phyloP scores from a whole-genome alignment of 2,113 vertebrate genomes.

The Clarias batrachus region DNA sequence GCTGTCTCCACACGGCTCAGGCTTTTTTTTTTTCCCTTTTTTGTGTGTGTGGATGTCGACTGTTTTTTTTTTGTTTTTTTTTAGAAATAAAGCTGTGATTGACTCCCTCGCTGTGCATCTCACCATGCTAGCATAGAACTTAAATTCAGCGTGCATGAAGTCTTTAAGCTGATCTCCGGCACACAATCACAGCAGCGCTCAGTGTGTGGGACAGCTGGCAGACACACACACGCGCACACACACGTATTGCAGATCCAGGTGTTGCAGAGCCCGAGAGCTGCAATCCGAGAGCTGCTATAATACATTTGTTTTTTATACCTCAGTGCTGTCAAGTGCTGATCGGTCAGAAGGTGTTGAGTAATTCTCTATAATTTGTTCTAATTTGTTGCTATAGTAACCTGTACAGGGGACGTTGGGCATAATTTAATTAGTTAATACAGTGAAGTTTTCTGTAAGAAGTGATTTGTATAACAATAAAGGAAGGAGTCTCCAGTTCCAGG shows the following conservation, averaged over 20 bases:
- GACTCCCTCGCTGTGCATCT: conserved; percentile 1
- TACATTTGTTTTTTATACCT: not conserved
- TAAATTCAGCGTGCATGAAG: conserved; percentile 49
- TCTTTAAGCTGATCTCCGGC: conserved; percentile 54
- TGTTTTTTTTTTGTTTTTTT: too few relatives aligned
- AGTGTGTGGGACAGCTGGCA: conserved; percentile 39
- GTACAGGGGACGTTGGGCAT: not conserved
- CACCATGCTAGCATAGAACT: conserved; percentile 31
- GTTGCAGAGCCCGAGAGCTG: not conserved
- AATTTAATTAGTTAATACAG: not conserved
- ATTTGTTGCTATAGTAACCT: not conserved
- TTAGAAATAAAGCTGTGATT: not conserved
- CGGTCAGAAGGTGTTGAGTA: not conserved
- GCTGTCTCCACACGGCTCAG: conserved; percentile 1
- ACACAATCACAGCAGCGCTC: conserved; percentile 26
- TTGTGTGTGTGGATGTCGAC: not conserved
- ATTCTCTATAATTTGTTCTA: not conserved
- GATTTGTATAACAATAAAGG: not conserved
- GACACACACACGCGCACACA: not conserved
- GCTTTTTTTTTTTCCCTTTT: not conserved
- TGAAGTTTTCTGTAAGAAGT: not conserved
- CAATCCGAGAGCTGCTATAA: not conserved
- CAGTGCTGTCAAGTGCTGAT: not conserved
- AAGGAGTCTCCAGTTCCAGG: not conserved
- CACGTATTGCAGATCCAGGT: not conserved